These are phyloP conservation scores for Marasmarcha lunaedactyla DNA, from an alignment of 2,888 invertebrate genomes.

Conservation along the genomic window DNA sequence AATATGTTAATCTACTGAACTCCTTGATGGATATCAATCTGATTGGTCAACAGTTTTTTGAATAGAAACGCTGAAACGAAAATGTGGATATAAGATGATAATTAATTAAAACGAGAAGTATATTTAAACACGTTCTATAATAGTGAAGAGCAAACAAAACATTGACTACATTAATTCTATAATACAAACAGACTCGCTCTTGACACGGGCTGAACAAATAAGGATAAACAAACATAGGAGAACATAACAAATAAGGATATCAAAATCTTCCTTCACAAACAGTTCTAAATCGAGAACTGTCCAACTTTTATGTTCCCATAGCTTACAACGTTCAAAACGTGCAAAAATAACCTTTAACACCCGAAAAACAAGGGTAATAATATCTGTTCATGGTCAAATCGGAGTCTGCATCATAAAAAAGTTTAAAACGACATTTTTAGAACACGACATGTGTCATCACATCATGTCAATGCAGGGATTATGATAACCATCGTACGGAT, in stretches of 20 bases:
- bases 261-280: conserved; percentile 51
- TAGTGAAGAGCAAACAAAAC: no score
- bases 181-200: conserved; percentile 34
- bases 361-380: conserved; percentile 22
- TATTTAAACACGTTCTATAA: no score
- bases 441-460: conserved; percentile 70
- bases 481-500: conserved; percentile 69
- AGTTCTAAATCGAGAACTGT: conserved; percentile 52
- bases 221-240: conserved; percentile 33
- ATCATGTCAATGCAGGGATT: conserved; percentile 69
- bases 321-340: conserved; percentile 14
- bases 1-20: no score
- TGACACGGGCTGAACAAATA: conserved; percentile 38
- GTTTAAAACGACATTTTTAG: conserved; percentile 57
- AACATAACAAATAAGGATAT: no score
- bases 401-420: conserved; percentile 21
- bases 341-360: conserved; percentile 22
- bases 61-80: no score
- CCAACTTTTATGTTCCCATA: conserved; percentile 47
- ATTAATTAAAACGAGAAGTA: no score
- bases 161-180: conserved; percentile 20
- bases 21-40: no score
- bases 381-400: conserved; percentile 15
- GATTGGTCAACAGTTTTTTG: no score
- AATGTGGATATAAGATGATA: no score